Conservation (phyloP, 1,140 invertebrate genomes). For the Mercenaria mercenaria region DNA sequence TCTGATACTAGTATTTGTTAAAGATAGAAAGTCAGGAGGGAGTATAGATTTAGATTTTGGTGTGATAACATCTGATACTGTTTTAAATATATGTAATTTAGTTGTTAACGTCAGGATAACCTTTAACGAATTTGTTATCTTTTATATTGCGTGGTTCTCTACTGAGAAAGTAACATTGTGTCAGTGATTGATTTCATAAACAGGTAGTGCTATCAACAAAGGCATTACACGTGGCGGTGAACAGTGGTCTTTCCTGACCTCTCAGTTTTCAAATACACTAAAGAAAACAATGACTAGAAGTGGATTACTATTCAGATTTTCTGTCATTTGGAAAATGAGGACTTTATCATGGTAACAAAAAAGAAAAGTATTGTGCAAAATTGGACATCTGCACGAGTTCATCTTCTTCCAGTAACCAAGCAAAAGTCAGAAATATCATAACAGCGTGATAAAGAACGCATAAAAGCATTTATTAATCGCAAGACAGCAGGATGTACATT, state of each 20-base stretch:
- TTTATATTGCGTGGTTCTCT: too few species aligned
- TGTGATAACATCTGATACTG: too few species aligned
- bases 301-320: not conserved
- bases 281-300: not conserved
- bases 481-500: conserved; percentile 1
- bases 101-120: too few species aligned
- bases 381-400: not conserved
- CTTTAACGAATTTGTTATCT: too few species aligned
- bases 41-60: too few species aligned
- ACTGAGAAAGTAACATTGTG: too few species aligned
- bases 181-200: too few species aligned
- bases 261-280: not conserved
- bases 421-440: not conserved
- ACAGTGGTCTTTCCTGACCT: not conserved
- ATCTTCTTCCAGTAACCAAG: not conserved
- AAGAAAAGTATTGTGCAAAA: not conserved
- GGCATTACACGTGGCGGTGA: not conserved
- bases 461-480: not conserved
- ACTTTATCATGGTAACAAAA: not conserved
- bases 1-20: too few species aligned
- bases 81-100: too few species aligned
- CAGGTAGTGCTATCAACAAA: too few species aligned
- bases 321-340: not conserved
- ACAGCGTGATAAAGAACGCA: not conserved
- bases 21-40: too few species aligned